Percentiles rank a stretch among this genome's conserved stretches.
These are phyloP conservation scores for Agonopterix alstromeriana DNA, from an alignment of 2,888 invertebrate species.

Conservation along the genomic window DNA sequence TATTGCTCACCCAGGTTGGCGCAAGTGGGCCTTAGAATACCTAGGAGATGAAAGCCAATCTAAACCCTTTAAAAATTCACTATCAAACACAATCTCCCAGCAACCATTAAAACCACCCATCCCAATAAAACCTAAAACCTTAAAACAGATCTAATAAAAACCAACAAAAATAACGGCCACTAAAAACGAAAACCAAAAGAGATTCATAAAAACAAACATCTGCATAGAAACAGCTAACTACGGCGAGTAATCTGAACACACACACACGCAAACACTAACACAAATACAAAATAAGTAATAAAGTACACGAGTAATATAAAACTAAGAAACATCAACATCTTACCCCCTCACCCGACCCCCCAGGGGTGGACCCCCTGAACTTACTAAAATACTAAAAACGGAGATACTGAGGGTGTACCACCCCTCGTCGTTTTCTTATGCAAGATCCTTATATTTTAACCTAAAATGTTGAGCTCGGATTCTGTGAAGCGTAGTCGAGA, in stretches of 20 bases:
- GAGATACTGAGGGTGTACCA: conserved; percentile 62
- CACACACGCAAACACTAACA: conserved; percentile 37
- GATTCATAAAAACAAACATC: conserved; percentile 47
- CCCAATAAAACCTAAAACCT: conserved; percentile 1
- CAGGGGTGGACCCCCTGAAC: conserved; percentile 68
- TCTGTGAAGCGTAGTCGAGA: conserved; percentile 22
- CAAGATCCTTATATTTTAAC: conserved; percentile 76
- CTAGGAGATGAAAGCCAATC: too few relatives aligned
- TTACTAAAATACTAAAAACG: conserved; percentile 78
- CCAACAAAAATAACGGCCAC: conserved; percentile 12
- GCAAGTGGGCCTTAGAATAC: too few relatives aligned
- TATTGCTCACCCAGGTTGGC: too few relatives aligned
- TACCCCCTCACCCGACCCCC: conserved; percentile 25
- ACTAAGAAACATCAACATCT: conserved; percentile 78
- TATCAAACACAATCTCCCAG: neutral
- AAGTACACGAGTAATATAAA: conserved; percentile 75
- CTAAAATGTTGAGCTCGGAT: conserved; percentile 58
- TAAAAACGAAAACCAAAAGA: conserved; percentile 23
- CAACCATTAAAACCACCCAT: neutral
- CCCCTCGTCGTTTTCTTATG: conserved; percentile 69
- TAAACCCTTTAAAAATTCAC: too few relatives aligned
- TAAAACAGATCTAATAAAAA: conserved; percentile 9
- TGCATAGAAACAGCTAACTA: conserved; percentile 51
- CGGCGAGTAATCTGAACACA: conserved; percentile 29
- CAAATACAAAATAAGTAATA: conserved; percentile 74